Evolutionary conservation across 1,140 invertebrate species (phyloP), one percentile per base, ranked within the genome.

Genomic region (Meloidogyne exigua): DNA sequence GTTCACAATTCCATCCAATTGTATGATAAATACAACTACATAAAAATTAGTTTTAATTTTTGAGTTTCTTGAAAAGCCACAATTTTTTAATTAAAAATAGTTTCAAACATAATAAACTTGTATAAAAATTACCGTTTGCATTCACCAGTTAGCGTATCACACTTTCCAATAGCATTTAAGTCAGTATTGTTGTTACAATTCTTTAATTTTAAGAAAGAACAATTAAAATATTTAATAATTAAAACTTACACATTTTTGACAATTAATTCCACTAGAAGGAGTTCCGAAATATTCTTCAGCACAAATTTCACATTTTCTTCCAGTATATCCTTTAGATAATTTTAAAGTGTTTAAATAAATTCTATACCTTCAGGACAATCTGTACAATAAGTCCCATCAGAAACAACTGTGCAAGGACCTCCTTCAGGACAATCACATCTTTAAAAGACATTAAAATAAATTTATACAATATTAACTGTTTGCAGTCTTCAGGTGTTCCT

Each of bases 271-370:
- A 4, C 92, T 92, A 1, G 89, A 90, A 0, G 95, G 90, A 90
- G 96, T 93, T 0, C 95, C 95, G 87, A 91, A 96, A 88, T 93
- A 97, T 42, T 95, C 95, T 89, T 98, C 95, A 15, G 94, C 92
- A 85, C 96, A 98, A 28, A 92, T 90, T 79, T 98, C 95, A 88
- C 95, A 98, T 70, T 75, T 77, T 15, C 68, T 75, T 32, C 72
- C 76, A 23, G 76, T 66, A 44, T 75, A 77, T 66, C 76, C 72
- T 32, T 72, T 36, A 76, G n/a, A 44, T 7, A 39, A 7, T 7
- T 2, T 3, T 75, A 0, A 25, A 75, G 11, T 75, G 11, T 36
- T 26, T 12, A n/a, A 44, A 21, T 26, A 44, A 69, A n/a, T 57
- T n/a, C 5, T 89, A 96, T 94, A 76, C 96, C 95, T 39, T 91